phyloP scores from a whole-genome alignment of 2,888 invertebrate species.

The Callosobruchus maculatus region DNA sequence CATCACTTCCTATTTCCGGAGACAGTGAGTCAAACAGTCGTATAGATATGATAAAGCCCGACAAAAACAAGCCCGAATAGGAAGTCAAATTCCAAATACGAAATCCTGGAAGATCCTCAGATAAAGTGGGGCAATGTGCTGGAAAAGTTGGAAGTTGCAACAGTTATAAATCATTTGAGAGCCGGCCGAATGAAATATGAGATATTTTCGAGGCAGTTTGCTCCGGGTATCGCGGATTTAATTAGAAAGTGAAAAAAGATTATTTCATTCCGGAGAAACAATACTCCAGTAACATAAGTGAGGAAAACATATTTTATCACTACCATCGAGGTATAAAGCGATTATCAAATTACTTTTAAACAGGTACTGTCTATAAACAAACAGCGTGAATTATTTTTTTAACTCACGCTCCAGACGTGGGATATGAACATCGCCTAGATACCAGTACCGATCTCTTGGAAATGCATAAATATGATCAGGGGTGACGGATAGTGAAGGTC shows the following conservation, averaged over 20 bases:
- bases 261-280: background rate
- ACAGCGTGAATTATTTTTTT: too few relatives aligned
- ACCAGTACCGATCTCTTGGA: too few relatives aligned
- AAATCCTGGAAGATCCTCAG: background rate
- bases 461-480: too few relatives aligned
- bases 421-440: too few relatives aligned
- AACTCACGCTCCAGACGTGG: too few relatives aligned
- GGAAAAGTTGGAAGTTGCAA: background rate
- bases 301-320: too few relatives aligned
- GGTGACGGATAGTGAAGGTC: too few relatives aligned
- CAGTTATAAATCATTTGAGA: background rate
- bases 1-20: background rate
- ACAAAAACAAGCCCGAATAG: background rate
- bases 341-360: too few relatives aligned
- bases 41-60: background rate
- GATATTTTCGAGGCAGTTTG: background rate
- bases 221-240: background rate
- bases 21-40: background rate
- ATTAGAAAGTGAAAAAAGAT: background rate
- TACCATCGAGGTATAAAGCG: too few relatives aligned
- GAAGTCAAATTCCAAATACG: background rate
- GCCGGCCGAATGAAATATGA: background rate
- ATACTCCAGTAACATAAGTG: background rate
- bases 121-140: background rate
- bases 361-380: too few relatives aligned